Evolutionary conservation across 2,113 vertebrate genomes (phyloP).

Genomic region (Leucoraja erinaceus): DNA sequence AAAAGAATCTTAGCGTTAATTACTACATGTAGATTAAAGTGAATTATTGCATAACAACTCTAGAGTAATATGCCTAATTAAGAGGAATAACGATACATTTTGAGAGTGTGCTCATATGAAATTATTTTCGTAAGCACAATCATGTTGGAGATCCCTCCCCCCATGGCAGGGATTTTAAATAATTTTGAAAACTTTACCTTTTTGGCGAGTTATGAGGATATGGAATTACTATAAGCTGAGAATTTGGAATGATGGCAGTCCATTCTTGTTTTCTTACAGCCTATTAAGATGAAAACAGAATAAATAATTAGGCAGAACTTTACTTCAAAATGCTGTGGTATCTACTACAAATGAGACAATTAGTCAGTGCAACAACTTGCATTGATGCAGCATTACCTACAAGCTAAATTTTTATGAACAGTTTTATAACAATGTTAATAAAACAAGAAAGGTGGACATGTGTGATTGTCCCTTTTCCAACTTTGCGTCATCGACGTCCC

Average conservation of each 20-base stretch:
- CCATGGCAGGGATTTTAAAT: not conserved
- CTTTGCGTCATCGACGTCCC: not conserved
- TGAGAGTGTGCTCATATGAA: not conserved
- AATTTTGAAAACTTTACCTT: constrained; percentile 62
- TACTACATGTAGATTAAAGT: not conserved
- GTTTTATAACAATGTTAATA: not conserved
- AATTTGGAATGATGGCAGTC: constrained; percentile 97
- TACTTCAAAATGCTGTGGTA: not conserved
- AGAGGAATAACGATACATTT: not conserved
- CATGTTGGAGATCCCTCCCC: not conserved
- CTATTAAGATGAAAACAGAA: constrained; percentile 56
- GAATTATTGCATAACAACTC: not conserved
- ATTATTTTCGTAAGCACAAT: not conserved
- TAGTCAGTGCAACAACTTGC: not conserved
- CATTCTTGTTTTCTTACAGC: constrained; percentile 78
- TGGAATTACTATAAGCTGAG: constrained; percentile 94
- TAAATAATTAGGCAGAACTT: constrained; percentile 29
- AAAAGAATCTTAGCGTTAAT: not conserved
- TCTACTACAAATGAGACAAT: not conserved
- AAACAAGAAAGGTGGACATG: not conserved
- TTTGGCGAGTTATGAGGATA: constrained; percentile 77
- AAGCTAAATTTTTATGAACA: not conserved
- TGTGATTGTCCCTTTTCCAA: not conserved
- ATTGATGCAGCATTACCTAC: not conserved
- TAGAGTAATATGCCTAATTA: not conserved